Base-by-base conservation (phyloP, 2,113 vertebrate genomes). In the Thomomys bottae region DNA sequence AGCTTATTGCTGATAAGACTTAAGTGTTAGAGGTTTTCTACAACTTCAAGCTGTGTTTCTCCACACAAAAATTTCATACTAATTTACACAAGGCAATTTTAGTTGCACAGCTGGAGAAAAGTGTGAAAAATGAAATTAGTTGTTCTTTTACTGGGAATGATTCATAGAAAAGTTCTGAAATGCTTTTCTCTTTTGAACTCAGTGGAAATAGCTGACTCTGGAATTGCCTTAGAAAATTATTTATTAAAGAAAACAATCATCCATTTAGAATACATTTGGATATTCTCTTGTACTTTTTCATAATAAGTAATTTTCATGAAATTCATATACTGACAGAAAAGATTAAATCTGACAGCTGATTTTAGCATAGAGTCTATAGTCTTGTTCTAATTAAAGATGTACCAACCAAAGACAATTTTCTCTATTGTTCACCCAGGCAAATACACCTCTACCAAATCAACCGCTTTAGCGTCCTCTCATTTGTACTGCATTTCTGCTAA, bases 11-110 rank as follows among this genome's bases (percentile, higher is more conserved):
- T 91, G 95, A 95, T 96, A 94, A 14, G 6, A 95, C 76, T 90
- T 42, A 97, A 97, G 95, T 96, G 79, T 67, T 93, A 96, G 83
- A 96, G 89, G 10, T 89, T 96, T 93, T 94, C 90, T 77, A 87
- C 71, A 96, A 96, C 80, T 61, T 96, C 96, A 96, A 89, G 94
- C 94, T 97, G 96, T 96, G 92, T 30, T 68, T 95, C 96, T 96
- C 72, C 77, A 66, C 77, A 82, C 49, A 90, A 96, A 96, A 97
- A 94, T 80, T 79, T 95, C 94, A 84, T 94, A 93, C 88, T 97
- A 95, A 68, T 75, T 96, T 97, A 94, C 89, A 30, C 92, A 76
- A 95, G 32, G 75, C 45, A 95, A 75, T 45, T 96, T 96, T 96
- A 96, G 63, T 93, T 92, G 66, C 80, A 89, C 87, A 94, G 38